Percentiles rank a stretch among this genome's conserved stretches.
Evolutionary conservation across 1,140 invertebrate genomes (phyloP).

Genomic region (Drosophila tristis): DNA sequence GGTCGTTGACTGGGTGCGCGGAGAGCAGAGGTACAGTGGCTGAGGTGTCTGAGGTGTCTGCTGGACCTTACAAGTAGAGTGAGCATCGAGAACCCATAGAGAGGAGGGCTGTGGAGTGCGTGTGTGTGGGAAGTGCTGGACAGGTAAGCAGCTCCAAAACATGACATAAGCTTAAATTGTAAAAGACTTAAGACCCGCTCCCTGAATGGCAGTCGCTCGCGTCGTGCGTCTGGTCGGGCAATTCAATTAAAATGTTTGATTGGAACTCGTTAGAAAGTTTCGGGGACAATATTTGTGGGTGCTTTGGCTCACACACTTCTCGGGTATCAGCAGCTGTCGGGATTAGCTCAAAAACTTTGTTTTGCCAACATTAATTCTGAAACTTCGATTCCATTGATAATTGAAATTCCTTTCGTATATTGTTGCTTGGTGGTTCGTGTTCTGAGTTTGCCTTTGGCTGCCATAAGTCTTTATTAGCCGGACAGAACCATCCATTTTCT

Average conservation of each 20-base stretch:
- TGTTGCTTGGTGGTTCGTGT: slow-evolving; percentile 32
- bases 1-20: slow-evolving; percentile 48
- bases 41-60: background rate
- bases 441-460: slow-evolving; percentile 45
- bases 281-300: slow-evolving; percentile 23
- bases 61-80: slow-evolving; percentile 54
- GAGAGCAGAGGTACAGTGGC: too few relatives aligned
- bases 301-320: slow-evolving; percentile 39
- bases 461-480: slow-evolving; percentile 30
- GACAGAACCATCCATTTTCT: slow-evolving; percentile 24
- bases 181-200: slow-evolving; percentile 50
- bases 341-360: slow-evolving; percentile 4
- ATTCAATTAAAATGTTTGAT: slow-evolving; percentile 60
- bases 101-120: slow-evolving; percentile 40
- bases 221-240: slow-evolving; percentile 5
- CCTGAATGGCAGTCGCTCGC: slow-evolving; percentile 29
- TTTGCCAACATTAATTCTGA: background rate
- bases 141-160: slow-evolving; percentile 58
- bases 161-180: slow-evolving; percentile 74
- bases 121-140: slow-evolving; percentile 31
- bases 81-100: slow-evolving; percentile 3
- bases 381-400: background rate
- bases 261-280: slow-evolving; percentile 51
- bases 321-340: slow-evolving; percentile 37
- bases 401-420: slow-evolving; percentile 11